A percentile compares a stretch with the other conserved stretches of the same genome.
phyloP scores from a whole-genome alignment of 2,888 invertebrate species.

The Drosophila putrida region DNA sequence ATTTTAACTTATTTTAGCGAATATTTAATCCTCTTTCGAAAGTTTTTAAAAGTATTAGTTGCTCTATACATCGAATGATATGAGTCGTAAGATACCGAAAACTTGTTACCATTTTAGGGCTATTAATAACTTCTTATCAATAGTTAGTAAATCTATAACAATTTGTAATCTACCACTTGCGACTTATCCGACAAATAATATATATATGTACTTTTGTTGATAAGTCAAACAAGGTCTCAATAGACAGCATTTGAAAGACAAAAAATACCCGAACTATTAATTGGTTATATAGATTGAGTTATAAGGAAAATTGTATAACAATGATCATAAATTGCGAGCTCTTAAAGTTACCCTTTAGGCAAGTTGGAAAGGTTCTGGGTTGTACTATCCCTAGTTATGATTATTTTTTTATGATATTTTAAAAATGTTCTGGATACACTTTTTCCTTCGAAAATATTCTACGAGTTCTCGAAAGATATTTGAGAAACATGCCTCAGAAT shows the following conservation, averaged over 20 bases:
- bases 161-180: constrained; percentile 20
- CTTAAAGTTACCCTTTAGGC: no score
- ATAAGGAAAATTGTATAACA: neutral
- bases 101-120: neutral
- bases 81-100: neutral
- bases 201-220: neutral
- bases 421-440: no score
- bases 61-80: neutral
- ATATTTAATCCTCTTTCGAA: no score
- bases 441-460: no score
- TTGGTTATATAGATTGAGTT: neutral
- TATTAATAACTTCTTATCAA: constrained; percentile 16
- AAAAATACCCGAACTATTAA: neutral
- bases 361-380: no score
- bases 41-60: neutral
- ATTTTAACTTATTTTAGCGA: neutral
- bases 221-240: neutral
- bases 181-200: constrained; percentile 1
- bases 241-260: neutral
- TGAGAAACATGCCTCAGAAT: neutral
- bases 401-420: neutral
- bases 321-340: neutral
- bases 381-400: no score
- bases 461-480: no score
- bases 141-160: constrained; percentile 1